Conservation (phyloP, 1,140 invertebrate genomes). For the Charaxes varanes region DNA sequence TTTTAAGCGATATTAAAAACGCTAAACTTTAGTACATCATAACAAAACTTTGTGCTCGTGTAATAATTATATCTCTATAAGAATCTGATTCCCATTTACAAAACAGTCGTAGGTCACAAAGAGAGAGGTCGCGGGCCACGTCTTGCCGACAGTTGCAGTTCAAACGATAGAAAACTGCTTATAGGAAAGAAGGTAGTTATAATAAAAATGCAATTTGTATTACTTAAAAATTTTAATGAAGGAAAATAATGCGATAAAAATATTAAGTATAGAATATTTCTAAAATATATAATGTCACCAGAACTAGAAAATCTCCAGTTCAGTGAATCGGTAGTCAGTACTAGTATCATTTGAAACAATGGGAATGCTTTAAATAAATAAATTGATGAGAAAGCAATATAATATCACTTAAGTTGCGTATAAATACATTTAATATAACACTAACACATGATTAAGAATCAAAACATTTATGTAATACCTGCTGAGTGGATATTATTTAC, state of each 20-base stretch:
- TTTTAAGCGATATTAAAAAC: too few relatives aligned
- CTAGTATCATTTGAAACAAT: constrained; percentile 33
- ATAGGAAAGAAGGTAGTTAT: too few relatives aligned
- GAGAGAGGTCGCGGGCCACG: too few relatives aligned
- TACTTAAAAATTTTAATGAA: constrained; percentile 67
- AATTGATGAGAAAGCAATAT: constrained; percentile 46
- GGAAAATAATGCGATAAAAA: constrained; percentile 70
- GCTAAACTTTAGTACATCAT: too few relatives aligned
- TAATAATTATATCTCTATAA: too few relatives aligned
- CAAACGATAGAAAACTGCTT: too few relatives aligned
- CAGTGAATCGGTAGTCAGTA: constrained; percentile 29
- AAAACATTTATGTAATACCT: constrained; percentile 23
- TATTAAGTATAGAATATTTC: constrained; percentile 62
- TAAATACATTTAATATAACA: constrained; percentile 32
- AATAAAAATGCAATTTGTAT: constrained; percentile 31
- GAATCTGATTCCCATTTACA: too few relatives aligned
- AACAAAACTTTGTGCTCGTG: too few relatives aligned
- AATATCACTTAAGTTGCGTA: constrained; percentile 29
- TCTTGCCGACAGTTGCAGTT: too few relatives aligned
- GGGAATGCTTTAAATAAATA: constrained; percentile 70
- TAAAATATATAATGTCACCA: constrained; percentile 60
- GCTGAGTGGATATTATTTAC: constrained; percentile 44
- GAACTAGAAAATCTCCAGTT: constrained; percentile 27
- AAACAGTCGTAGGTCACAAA: too few relatives aligned
- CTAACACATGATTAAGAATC: constrained; percentile 40